phyloP scores from a whole-genome alignment of 1,140 invertebrate species.

The Drosophila teissieri region DNA sequence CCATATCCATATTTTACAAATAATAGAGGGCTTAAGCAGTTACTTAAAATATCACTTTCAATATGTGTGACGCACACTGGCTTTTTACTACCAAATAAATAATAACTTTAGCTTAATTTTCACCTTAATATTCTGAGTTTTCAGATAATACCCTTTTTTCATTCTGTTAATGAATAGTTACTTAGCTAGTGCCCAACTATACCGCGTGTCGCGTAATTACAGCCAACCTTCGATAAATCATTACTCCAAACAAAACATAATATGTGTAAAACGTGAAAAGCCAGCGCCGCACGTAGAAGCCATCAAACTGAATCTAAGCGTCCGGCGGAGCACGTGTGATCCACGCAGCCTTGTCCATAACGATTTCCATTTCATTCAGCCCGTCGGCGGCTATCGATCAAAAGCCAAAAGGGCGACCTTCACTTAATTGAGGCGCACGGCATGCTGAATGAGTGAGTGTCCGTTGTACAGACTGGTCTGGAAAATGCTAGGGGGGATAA shows the following conservation, averaged over 20 bases:
- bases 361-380: slow-evolving; percentile 38
- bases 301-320: slow-evolving; percentile 70
- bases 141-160: not conserved
- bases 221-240: slow-evolving; percentile 52
- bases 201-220: slow-evolving; percentile 32
- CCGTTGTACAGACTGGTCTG: slow-evolving; percentile 11
- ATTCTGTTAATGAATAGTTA: slow-evolving; percentile 8
- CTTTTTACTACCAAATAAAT: not conserved
- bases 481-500: not conserved
- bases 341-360: slow-evolving; percentile 59
- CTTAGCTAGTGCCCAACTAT: not conserved
- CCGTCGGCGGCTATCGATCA: slow-evolving; percentile 44
- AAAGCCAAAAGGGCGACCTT: slow-evolving; percentile 63
- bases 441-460: slow-evolving; percentile 2
- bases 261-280: slow-evolving; percentile 55
- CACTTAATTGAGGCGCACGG: slow-evolving; percentile 58
- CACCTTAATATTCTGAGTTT: not conserved
- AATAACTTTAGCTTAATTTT: not conserved
- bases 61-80: not conserved
- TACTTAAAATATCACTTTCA: slow-evolving; percentile 8
- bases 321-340: slow-evolving; percentile 60
- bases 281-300: slow-evolving; percentile 54
- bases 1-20: not conserved
- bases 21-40: not conserved
- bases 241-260: slow-evolving; percentile 18